A percentile compares a stretch with the other conserved stretches of the same genome.
phyloP scores from a whole-genome alignment of 2,113 vertebrate species.

The Lepus americanus region DNA sequence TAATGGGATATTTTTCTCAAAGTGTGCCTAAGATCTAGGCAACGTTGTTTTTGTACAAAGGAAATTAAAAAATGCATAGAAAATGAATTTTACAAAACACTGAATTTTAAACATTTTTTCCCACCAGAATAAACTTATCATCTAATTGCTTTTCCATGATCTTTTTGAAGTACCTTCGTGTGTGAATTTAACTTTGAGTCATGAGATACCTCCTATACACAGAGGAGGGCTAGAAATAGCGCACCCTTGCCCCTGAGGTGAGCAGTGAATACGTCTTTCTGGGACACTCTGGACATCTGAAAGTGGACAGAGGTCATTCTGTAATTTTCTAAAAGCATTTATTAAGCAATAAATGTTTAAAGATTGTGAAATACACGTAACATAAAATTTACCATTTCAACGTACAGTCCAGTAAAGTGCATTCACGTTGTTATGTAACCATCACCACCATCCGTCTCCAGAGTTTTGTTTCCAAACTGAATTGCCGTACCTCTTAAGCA shows the following conservation, averaged over 20 bases:
- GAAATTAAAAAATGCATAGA: too few relatives aligned
- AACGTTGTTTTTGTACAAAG: neutral
- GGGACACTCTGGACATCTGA: neutral
- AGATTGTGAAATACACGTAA: neutral
- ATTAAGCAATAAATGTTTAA: constrained; percentile 13
- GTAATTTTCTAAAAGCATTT: constrained; percentile 36
- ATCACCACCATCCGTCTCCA: neutral
- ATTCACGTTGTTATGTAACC: neutral
- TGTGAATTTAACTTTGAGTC: constrained; percentile 41
- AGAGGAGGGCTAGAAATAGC: neutral
- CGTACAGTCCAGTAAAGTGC: neutral
- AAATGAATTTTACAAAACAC: too few relatives aligned
- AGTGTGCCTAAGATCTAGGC: neutral
- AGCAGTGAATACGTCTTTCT: neutral
- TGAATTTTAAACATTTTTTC: too few relatives aligned
- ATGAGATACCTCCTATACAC: constrained; percentile 29
- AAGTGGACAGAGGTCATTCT: neutral
- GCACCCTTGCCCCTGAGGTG: neutral
- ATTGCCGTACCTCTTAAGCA: neutral
- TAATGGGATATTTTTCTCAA: neutral
- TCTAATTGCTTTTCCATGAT: too few relatives aligned
- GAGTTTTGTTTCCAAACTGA: neutral
- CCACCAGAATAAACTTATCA: too few relatives aligned
- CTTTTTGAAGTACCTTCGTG: neutral
- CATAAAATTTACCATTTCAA: neutral